These are phyloP conservation scores for Callosobruchus maculatus DNA, from an alignment of 2,888 invertebrate genomes.

Conservation along the genomic window DNA sequence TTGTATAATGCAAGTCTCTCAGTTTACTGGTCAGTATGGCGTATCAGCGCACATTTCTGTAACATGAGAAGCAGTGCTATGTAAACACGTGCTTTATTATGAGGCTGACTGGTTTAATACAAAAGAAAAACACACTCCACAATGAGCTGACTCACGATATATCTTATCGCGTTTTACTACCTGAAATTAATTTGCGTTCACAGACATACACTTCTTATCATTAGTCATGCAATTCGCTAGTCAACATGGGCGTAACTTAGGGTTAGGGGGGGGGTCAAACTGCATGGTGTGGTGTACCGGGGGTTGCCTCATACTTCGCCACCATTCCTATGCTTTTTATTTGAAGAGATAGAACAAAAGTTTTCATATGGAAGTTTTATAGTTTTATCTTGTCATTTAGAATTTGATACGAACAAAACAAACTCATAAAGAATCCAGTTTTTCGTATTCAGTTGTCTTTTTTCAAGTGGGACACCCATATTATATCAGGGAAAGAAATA, in stretches of 20 bases:
- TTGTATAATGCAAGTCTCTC: not conserved
- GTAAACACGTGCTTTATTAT: not conserved
- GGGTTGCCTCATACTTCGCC: no score
- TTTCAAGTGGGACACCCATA: no score
- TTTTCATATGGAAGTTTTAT: no score
- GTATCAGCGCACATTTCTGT: not conserved
- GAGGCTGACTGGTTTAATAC: not conserved
- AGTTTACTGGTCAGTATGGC: not conserved
- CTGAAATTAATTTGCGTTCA: constrained; percentile 31
- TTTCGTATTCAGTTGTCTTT: no score
- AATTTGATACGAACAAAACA: no score
- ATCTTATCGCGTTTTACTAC: constrained; percentile 25
- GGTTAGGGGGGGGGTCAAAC: no score
- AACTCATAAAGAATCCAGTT: no score
- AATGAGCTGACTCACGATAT: not conserved
- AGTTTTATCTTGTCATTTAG: no score
- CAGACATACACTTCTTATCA: constrained; percentile 33
- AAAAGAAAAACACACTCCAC: not conserved
- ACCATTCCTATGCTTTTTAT: no score
- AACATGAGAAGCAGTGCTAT: not conserved
- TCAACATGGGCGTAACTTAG: not conserved
- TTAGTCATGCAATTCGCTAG: constrained; percentile 32
- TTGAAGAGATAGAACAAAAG: no score
- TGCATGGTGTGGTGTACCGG: no score
- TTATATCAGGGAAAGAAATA: no score